Base-by-base conservation (phyloP, 2,888 invertebrate species). In the Copidosoma aretas region DNA sequence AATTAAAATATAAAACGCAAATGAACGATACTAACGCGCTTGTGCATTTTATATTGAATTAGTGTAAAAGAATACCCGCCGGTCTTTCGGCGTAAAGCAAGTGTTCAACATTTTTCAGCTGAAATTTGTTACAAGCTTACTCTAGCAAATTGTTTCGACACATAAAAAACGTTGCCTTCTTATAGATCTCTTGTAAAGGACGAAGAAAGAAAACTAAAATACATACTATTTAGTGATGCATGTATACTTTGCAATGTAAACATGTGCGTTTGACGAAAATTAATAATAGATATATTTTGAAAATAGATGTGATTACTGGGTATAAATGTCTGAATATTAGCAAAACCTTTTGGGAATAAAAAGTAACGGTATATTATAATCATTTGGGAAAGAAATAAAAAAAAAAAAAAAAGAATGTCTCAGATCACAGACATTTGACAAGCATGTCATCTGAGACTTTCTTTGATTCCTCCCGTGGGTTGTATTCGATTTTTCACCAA, bases 251-350 rank as follows among this genome's bases (percentile, higher is more conserved):
- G 46, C 57, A 65, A 39, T 62, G 39, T 41, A 60, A 64, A 60
- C 19, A 46, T 43, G 21, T 46, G 46, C 59, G 62, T 46, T 46
- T 53, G 32, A 22, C 51, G 22, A 59, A 54, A 64, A 46, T 54
- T 60, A n/a, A 49, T 73, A 67, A 72, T 71, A 64, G 75, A 75
- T 77, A 75, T 77, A 77, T 77, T 78, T 77, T 77, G 73, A 72
- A 71, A 64, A 72, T 73, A 71, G 74, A 68, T 67, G 64, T 68
- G 61, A 67, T 58, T 57, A 71, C 64, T 32, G 32, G 4, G 8
- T 5, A 8, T 32, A 32, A 32, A 32, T 32, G 32, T 32, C 4
- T 5, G 32, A 32, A 5, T 32, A 32, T 32, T 32, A 32, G 8
- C 8, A 32, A 8, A 32, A 32, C 32, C 32, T 32, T 5, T 32